Conservation (phyloP, 2,888 invertebrate species). For the Parnassius glacialis region DNA sequence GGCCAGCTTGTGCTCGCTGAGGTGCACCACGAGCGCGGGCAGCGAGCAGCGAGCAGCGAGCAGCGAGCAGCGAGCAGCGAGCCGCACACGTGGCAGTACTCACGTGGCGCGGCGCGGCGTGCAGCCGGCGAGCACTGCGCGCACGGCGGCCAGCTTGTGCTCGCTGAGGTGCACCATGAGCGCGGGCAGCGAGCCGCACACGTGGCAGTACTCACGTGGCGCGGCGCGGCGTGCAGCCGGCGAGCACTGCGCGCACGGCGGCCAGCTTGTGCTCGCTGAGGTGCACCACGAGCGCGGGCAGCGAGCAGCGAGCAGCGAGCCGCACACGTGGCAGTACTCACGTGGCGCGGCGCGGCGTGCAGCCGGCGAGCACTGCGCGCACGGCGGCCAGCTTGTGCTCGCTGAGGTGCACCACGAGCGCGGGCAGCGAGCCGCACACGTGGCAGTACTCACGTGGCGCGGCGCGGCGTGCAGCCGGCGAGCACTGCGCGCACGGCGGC, state of each 20-base stretch:
- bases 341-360: conserved; percentile 18
- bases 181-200: conserved; percentile 92
- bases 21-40: conserved; percentile 90
- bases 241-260: conserved; percentile 86
- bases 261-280: conserved; percentile 94
- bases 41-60: too few relatives aligned
- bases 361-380: conserved; percentile 56
- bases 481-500: too few relatives aligned
- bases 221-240: conserved; percentile 87
- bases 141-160: conserved; percentile 85
- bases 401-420: conserved; percentile 93
- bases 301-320: too few relatives aligned
- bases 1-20: conserved; percentile 93
- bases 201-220: too few relatives aligned
- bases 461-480: conserved; percentile 90
- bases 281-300: conserved; percentile 88
- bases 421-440: conserved; percentile 82
- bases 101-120: conserved; percentile 15
- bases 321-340: conserved; percentile 1
- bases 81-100: neutral
- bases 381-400: conserved; percentile 89
- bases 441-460: conserved; percentile 53
- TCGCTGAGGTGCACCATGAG: conserved; percentile 95
- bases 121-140: conserved; percentile 54
- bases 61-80: too few relatives aligned